Percentiles rank a stretch among this genome's conserved stretches.
Evolutionary conservation across 2,888 invertebrate species (phyloP).

Genomic region (Yponomeuta evonymella): DNA sequence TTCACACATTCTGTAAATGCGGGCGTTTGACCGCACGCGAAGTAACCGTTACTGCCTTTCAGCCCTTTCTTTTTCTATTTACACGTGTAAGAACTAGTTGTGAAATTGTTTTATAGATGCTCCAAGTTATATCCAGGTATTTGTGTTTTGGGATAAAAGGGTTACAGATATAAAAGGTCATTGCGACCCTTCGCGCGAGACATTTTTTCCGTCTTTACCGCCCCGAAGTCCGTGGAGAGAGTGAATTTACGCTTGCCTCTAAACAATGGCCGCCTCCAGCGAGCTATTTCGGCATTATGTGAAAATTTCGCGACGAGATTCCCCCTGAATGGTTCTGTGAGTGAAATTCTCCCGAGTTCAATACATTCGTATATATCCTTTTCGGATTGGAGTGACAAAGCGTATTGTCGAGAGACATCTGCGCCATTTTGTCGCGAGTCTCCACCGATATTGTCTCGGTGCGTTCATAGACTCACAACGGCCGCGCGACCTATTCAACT

Average conservation of each 20-base stretch:
- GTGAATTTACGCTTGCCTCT: constrained; percentile 40
- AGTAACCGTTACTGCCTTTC: too few relatives aligned
- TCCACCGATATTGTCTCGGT: constrained; percentile 50
- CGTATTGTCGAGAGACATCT: constrained; percentile 60
- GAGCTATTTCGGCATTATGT: constrained; percentile 42
- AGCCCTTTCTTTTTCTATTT: too few relatives aligned
- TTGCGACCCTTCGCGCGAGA: background rate
- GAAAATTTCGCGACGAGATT: constrained; percentile 45
- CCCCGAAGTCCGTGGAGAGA: constrained; percentile 18
- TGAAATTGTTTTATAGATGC: background rate
- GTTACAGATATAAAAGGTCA: constrained; percentile 11
- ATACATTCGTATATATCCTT: constrained; percentile 69
- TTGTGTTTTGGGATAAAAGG: constrained; percentile 16
- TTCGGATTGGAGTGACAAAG: constrained; percentile 68
- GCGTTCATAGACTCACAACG: constrained; percentile 23
- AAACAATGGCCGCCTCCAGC: constrained; percentile 42
- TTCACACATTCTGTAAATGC: too few relatives aligned
- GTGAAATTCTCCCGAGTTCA: constrained; percentile 60
- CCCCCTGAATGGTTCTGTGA: constrained; percentile 43
- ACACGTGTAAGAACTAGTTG: background rate
- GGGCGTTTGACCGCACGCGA: too few relatives aligned
- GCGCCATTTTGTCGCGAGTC: constrained; percentile 49
- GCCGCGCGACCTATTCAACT: constrained; percentile 13
- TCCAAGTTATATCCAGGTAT: constrained; percentile 8
- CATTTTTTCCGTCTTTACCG: constrained; percentile 12